Base-by-base conservation (phyloP, 2,113 vertebrate genomes). In the Arvicanthis niloticus region DNA sequence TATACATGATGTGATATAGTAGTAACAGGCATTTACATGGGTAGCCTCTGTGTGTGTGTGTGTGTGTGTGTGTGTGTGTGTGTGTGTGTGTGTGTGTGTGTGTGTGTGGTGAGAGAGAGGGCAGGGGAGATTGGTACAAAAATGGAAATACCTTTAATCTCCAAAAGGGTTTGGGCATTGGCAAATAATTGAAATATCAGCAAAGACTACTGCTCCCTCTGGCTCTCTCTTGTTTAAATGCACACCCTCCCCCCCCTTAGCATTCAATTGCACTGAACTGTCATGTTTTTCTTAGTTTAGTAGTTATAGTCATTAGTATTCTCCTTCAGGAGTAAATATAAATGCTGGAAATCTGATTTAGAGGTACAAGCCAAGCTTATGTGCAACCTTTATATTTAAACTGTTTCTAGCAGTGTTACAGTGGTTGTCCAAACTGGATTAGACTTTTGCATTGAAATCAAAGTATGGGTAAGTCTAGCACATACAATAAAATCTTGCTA, bases 251-350 rank as follows among this genome's bases (percentile, higher is more conserved):
- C 92, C 78, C 34, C 5, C 67, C 51, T 96, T 97, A 98, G 95
- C 98, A 98, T 67, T n/a, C 98, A 98, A 98, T 88, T 65, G 91
- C 62, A 98, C 98, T 99, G 98, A 99, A 98, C n/a, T 97, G 93
- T 98, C 98, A 98, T 56, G 17, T 68, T 72, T 95, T 48, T 53
- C 88, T 78, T 90, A 48, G 51, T 84, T 95, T 19, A 89, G 0
- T 62, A 34, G 48, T 72, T 95, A 21, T 58, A 75, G 42, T 95
- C 42, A 22, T 94, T 90, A 78, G 45, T 81, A 34, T 75, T 96
- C 75, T 88, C 65, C 91, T 84, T 91, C 37, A 65, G 78, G 90
- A 85, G 80, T 94, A 91, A 94, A 96, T 60, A 76, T 37, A 72
- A 58, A 48, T 78, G 78, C 78, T 93, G 26, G 62, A n/a, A 88